Evolutionary conservation across 92 coral and sea anemone genomes (phyloP).

Genomic region (Parazoanthus atlanticus): DNA sequence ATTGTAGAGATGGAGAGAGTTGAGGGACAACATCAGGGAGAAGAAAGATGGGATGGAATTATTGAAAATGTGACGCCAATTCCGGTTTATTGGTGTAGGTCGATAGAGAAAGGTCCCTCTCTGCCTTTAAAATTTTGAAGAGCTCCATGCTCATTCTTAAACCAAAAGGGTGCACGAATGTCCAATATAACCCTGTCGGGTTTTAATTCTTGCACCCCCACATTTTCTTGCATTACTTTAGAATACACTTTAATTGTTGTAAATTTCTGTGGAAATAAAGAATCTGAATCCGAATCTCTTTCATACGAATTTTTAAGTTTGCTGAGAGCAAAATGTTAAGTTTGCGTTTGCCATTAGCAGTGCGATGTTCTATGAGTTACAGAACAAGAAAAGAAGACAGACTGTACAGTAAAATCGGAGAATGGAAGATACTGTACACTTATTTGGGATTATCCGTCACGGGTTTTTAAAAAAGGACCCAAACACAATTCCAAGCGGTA

Average conservation of each 20-base stretch:
- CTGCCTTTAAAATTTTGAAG: not conserved
- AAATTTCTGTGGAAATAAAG: too few species aligned
- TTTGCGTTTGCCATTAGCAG: not conserved
- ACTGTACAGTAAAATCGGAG: not conserved
- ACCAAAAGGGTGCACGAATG: too few species aligned
- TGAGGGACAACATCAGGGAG: not conserved
- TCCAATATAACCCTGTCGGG: too few species aligned
- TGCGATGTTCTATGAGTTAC: not conserved
- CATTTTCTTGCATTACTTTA: too few species aligned
- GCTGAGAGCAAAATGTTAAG: not conserved
- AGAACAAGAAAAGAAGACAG: too few species aligned
- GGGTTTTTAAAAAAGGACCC: too few species aligned
- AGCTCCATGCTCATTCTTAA: not conserved
- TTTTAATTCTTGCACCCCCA: too few species aligned
- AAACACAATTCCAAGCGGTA: too few species aligned
- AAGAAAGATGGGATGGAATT: not conserved
- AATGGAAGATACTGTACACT: not conserved
- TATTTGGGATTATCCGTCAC: too few species aligned
- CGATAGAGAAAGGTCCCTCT: not conserved
- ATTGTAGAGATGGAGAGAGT: not conserved
- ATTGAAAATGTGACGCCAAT: not conserved
- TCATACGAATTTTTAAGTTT: too few species aligned
- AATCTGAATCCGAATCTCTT: too few species aligned
- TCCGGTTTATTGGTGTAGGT: not conserved
- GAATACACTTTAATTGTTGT: too few species aligned